phyloP scores from a whole-genome alignment of 2,888 invertebrate species.

The Scaptomyza cyrtandrae region DNA sequence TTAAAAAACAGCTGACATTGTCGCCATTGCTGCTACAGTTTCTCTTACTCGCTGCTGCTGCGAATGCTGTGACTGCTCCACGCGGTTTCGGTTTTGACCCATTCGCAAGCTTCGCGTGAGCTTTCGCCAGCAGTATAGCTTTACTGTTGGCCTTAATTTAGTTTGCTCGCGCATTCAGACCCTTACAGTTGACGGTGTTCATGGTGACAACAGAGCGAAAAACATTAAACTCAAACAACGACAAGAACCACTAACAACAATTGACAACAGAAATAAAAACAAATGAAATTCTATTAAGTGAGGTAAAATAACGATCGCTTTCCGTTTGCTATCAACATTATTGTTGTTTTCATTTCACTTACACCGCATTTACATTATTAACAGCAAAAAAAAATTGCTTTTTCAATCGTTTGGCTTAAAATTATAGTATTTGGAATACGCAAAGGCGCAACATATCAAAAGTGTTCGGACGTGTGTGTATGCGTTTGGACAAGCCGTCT shows the following conservation, averaged over 20 bases:
- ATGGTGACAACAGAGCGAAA: constrained; percentile 11
- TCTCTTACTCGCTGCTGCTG: constrained; percentile 23
- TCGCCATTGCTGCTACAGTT: constrained; percentile 49
- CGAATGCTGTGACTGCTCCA: constrained; percentile 19
- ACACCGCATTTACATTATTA: neutral
- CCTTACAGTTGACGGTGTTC: constrained; percentile 52
- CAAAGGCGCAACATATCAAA: constrained; percentile 22
- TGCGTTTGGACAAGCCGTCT: neutral
- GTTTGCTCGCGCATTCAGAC: constrained; percentile 71
- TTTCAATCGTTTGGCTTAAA: neutral
- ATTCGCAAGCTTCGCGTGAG: constrained; percentile 55
- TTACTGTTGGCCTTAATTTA: constrained; percentile 71
- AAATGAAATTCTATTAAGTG: constrained; percentile 8
- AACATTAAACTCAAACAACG: constrained; percentile 24
- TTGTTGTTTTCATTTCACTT: neutral
- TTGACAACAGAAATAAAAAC: constrained; percentile 5
- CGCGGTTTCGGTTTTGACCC: constrained; percentile 56
- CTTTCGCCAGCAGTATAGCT: constrained; percentile 63
- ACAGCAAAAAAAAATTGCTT: neutral
- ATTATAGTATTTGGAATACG: neutral
- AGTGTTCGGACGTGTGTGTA: constrained; percentile 23
- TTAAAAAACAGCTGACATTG: constrained; percentile 51
- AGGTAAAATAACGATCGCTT: constrained; percentile 31
- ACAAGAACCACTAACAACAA: constrained; percentile 10
- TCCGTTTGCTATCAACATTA: constrained; percentile 14